Percentiles rank a stretch among this genome's conserved stretches.
phyloP scores from a whole-genome alignment of 2,888 invertebrate species.

The Drosophila melanosoma region DNA sequence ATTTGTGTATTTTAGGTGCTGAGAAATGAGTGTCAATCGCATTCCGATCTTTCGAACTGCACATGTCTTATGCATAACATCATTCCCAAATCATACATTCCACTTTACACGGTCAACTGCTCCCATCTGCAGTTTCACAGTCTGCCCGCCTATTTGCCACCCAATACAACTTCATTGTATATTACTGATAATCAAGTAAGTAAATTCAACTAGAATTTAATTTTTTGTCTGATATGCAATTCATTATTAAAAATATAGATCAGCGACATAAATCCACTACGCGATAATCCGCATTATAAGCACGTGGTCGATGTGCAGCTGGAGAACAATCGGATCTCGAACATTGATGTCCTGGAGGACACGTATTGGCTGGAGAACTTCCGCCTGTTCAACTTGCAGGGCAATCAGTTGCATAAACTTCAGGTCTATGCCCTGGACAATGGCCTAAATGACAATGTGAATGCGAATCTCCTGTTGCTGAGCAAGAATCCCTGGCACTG shows the following conservation, averaged over 20 bases:
- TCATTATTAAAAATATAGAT: constrained; percentile 84
- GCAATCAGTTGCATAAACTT: constrained; percentile 91
- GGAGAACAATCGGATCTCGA: constrained; percentile 90
- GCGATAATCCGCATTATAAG: constrained; percentile 88
- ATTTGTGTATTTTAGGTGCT: constrained; percentile 27
- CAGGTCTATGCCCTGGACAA: constrained; percentile 93
- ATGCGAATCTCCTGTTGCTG: constrained; percentile 89
- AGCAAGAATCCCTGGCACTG: constrained; percentile 94
- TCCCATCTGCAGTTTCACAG: constrained; percentile 79
- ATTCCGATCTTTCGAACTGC: constrained; percentile 82
- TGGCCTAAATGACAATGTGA: constrained; percentile 90
- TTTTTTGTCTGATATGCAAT: too few species aligned
- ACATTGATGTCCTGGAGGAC: constrained; percentile 90
- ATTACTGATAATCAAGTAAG: constrained; percentile 83
- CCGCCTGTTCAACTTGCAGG: constrained; percentile 90
- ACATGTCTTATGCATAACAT: constrained; percentile 84
- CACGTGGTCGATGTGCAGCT: constrained; percentile 90
- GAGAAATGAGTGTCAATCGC: constrained; percentile 77
- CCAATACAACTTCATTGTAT: constrained; percentile 83
- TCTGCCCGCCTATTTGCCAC: constrained; percentile 82
- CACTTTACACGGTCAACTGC: constrained; percentile 84
- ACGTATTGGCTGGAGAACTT: constrained; percentile 92
- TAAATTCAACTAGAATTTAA: fast-evolving
- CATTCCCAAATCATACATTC: constrained; percentile 79
- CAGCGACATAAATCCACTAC: constrained; percentile 89